Evolutionary conservation across 2,113 vertebrate genomes (phyloP).

Genomic region (Tyrannus savana): DNA sequence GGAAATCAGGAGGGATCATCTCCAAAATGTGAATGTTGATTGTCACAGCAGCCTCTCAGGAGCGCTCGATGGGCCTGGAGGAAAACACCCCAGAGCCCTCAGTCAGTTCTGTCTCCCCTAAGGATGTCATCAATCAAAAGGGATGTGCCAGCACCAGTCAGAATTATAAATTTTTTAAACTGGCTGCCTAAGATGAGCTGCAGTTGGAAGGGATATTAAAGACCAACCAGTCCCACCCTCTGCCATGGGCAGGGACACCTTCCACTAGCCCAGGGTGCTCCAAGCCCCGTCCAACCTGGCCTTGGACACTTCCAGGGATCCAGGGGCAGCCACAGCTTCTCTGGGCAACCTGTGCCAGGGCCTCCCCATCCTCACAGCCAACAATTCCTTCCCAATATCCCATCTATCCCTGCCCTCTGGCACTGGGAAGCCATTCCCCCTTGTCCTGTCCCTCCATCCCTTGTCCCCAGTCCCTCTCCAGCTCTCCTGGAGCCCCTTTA

Average conservation of each 20-base stretch:
- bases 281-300: not conserved
- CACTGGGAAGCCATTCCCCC: not conserved
- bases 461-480: not conserved
- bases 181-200: not conserved
- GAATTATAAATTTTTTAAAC: not conserved
- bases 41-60: not conserved
- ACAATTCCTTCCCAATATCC: not conserved
- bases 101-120: not conserved
- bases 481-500: not conserved
- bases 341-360: not conserved
- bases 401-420: fast-evolving
- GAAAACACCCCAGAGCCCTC: not conserved
- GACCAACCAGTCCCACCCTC: fast-evolving
- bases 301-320: not conserved
- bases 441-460: not conserved
- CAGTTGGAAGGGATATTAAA: not conserved
- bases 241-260: not conserved
- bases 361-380: not conserved
- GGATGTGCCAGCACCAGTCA: not conserved
- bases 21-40: not conserved
- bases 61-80: not conserved
- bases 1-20: not conserved
- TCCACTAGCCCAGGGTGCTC: not conserved
- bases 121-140: not conserved
- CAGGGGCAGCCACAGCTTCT: not conserved